Base-by-base conservation (phyloP, 53 echinoderm and acorn worm species). In the Crossaster papposus region DNA sequence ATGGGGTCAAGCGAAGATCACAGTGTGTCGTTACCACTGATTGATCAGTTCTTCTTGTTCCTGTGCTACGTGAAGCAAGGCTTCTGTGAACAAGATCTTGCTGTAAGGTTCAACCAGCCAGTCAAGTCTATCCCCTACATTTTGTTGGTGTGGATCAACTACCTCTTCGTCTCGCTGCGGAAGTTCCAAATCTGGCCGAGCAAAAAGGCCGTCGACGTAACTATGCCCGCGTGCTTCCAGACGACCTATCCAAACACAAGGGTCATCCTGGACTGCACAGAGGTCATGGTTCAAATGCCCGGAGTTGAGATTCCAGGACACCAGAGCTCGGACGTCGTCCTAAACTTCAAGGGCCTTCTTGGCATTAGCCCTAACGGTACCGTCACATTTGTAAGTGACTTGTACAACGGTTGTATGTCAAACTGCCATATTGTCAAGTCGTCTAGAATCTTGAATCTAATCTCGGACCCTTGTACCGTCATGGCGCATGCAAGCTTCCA, bases 41-140 rank as follows among this genome's bases (percentile, higher is more conserved):
- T 88, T 23, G 64, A 88, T n/a, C 50, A 88, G 44, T 88, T 88
- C 77, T 88, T 88, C 44, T 29, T 88, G 88, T 63, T 88, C 1
- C 78, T 88, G 88, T 88, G 88, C 53, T 65, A 64, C 24, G 29
- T 88, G 35, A 88, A 75, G 64, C 88, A 29, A 35, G 88, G 88
- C 23, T 82, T 65, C 70, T 65, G 65, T 15, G 70, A 82, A n/a
- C 82, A 82, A 44, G 83, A 90, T 70, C 50, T 83, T 18, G 83
- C 83, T 29, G 78, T 81, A 36, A 54, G 90, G 14, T 90, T 90
- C 28, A 72, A 52, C 58, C 71, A 82, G 24, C n/a, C 72, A 4
- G 24, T 28, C 14, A 29, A 24, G 51, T 70, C 82, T 0, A 82
- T 90, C 26, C 70, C 90, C 14, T 51, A 71, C 12, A 82, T 81